Percentiles rank a stretch among this genome's conserved stretches.
Evolutionary conservation across 1,140 invertebrate genomes (phyloP).

Genomic region (Rhagoletis zephyria): DNA sequence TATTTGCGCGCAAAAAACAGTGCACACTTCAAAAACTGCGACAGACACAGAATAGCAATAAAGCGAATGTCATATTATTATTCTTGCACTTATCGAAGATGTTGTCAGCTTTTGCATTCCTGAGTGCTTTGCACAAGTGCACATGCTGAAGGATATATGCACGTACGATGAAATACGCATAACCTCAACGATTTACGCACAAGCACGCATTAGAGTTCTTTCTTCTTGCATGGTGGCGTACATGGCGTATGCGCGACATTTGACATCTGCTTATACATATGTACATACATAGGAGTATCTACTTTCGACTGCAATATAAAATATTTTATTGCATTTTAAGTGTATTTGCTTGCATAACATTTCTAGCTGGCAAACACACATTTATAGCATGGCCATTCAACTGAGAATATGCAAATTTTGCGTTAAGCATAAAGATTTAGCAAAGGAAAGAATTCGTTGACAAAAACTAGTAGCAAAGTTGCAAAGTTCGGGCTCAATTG

Average conservation of each 20-base stretch:
- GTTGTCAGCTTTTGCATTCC: neutral
- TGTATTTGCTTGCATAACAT: constrained; percentile 41
- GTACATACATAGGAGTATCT: no score
- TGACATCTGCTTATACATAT: constrained; percentile 5
- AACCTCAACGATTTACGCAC: neutral
- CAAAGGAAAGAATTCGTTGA: neutral
- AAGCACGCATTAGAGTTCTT: neutral
- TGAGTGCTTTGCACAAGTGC: neutral
- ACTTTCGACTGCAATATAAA: neutral
- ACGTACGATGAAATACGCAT: neutral
- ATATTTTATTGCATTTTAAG: constrained; percentile 53
- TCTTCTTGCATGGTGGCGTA: neutral
- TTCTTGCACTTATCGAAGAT: constrained; percentile 41
- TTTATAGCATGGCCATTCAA: constrained; percentile 3
- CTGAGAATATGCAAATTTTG: constrained; percentile 30
- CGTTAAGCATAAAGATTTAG: neutral
- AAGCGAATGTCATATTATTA: constrained; percentile 12
- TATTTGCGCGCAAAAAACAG: neutral
- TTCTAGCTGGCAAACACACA: neutral
- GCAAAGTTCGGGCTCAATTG: constrained; percentile 6
- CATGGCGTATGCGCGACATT: constrained; percentile 39
- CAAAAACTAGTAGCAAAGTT: constrained; percentile 18
- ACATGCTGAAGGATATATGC: neutral
- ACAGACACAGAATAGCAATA: neutral
- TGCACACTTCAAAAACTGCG: neutral